Evolutionary conservation across 2,888 invertebrate species (phyloP).

Genomic region (Lasiommata megera): DNA sequence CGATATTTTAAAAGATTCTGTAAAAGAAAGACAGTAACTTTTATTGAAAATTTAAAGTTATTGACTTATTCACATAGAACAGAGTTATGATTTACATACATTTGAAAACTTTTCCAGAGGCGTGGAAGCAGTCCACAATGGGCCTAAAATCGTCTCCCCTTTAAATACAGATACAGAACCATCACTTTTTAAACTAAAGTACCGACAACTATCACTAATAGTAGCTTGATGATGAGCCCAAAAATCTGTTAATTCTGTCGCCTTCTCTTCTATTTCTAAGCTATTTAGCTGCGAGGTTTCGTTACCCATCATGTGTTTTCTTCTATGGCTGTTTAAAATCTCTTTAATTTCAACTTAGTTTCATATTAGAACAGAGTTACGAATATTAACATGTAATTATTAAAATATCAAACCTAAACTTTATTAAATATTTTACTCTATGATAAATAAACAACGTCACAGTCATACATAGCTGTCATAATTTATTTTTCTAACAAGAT

Average conservation of each 20-base stretch:
- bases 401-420: too few species aligned
- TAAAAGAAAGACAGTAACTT: constrained; percentile 41
- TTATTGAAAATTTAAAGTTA: too few species aligned
- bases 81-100: constrained; percentile 64
- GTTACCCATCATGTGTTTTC: constrained; percentile 84
- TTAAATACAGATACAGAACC: constrained; percentile 88
- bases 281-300: constrained; percentile 87
- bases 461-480: too few species aligned
- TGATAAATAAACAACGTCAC: too few species aligned
- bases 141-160: constrained; percentile 85
- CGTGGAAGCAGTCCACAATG: constrained; percentile 83
- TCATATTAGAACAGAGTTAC: not conserved
- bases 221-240: constrained; percentile 87
- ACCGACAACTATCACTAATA: constrained; percentile 78
- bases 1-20: constrained; percentile 93
- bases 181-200: constrained; percentile 76
- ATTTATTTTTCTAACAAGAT: too few species aligned
- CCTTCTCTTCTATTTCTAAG: constrained; percentile 87
- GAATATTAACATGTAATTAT: too few species aligned
- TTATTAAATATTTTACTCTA: too few species aligned
- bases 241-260: constrained; percentile 89
- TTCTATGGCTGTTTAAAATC: not conserved
- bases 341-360: not conserved
- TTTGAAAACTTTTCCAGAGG: constrained; percentile 90
- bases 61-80: not conserved